Base-by-base conservation (phyloP, 2,113 vertebrate genomes). In the Fregata magnificens region DNA sequence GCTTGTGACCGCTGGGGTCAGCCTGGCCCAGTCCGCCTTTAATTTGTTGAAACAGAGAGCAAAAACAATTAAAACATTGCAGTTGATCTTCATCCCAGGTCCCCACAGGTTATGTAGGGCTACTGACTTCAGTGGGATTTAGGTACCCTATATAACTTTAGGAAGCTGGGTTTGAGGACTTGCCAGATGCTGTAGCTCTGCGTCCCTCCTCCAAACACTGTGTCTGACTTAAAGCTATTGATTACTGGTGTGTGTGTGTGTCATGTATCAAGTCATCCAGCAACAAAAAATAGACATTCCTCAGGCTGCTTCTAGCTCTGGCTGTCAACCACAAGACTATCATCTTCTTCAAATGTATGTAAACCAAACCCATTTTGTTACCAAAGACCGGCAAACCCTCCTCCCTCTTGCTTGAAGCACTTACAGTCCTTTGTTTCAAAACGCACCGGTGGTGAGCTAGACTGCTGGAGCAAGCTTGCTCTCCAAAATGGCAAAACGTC, bases 41-140 rank as follows among this genome's bases (percentile, higher is more conserved):
- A 83, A 45, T 21, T 53, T 65, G 40, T 45, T 79, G 38, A 82
- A 91, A 81, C 11, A 50, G 7, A 31, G 38, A 71, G 34, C 21
- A 83, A 82, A 78, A 59, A 1, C 31, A 45, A 69, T 22, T 40
- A 86, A 79, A 78, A 52, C 2, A 28, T 5, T 89, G 52, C 52
- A 69, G 7, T 4, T 71, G n/a, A 22, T 34, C 16, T 63, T 79
- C 31, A 28, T 32, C 22, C 4, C 22, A 72, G 73, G 19, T 55
- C 16, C 22, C 20, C 10, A 62, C 0, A 1, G 36, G n/a, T 21
- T 59, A 25, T 7, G 10, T 8, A 22, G 21, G 49, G 16, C 31
- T 52, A 63, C 32, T 34, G 72, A 70, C 11, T 71, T 53, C 50
- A 16, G 13, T 44, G 56, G 45, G 62, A 50, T 69, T 79, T 34